Percentiles rank a stretch among this genome's conserved stretches.
Conservation (phyloP, 2,113 vertebrate genomes). For the Actenoides lindsayi region DNA sequence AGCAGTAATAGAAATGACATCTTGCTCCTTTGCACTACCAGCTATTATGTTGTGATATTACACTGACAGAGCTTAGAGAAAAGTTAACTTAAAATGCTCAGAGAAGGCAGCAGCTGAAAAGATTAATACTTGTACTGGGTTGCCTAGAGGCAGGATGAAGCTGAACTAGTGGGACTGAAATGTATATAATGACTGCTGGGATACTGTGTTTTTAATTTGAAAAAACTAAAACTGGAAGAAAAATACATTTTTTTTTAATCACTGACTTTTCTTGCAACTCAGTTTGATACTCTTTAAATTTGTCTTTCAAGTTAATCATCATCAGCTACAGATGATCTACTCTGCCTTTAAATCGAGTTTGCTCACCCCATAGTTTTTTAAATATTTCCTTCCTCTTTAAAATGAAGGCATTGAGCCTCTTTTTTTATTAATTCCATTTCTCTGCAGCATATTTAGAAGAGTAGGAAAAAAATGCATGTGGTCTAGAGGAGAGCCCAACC, state of each 20-base stretch:
- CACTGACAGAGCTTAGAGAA: background rate
- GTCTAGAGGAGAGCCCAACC: background rate
- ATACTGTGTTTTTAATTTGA: background rate
- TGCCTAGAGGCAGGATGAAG: background rate
- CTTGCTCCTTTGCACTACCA: background rate
- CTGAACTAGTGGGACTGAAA: conserved; percentile 15
- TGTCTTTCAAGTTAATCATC: background rate
- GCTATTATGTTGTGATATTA: background rate
- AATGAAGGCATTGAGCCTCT: background rate
- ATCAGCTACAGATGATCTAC: background rate
- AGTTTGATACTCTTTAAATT: background rate
- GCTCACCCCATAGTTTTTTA: background rate
- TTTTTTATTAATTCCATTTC: background rate
- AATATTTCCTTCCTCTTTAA: conserved; percentile 2
- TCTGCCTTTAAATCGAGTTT: conserved; percentile 18
- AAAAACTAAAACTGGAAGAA: background rate
- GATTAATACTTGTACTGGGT: background rate
- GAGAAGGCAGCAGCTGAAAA: background rate
- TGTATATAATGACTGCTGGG: background rate
- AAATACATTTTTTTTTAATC: background rate
- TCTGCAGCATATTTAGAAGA: background rate
- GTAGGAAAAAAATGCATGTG: background rate
- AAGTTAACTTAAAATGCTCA: background rate
- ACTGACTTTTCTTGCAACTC: background rate
- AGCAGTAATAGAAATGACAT: background rate